phyloP scores from a whole-genome alignment of 2,113 vertebrate species.

The Stegostoma tigrinum region DNA sequence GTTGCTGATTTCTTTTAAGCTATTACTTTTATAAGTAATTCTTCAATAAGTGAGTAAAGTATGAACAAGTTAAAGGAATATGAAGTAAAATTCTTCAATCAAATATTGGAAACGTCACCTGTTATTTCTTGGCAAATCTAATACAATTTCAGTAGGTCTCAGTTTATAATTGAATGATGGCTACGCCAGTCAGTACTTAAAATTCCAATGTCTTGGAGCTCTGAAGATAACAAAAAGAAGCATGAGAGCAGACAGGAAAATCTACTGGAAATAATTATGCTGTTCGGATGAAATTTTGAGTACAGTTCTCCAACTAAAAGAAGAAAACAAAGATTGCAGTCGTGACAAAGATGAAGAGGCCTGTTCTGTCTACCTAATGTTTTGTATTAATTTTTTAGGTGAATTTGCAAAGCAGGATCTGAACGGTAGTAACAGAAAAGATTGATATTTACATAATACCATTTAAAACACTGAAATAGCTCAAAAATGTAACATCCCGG shows the following conservation, averaged over 20 bases:
- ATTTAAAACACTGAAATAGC: neutral
- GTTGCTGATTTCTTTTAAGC: neutral
- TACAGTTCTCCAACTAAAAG: neutral
- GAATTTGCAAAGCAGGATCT: neutral
- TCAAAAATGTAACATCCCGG: neutral
- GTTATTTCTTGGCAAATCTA: neutral
- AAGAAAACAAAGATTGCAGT: neutral
- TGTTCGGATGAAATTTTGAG: neutral
- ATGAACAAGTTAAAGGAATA: neutral
- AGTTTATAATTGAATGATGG: slow-evolving; percentile 15
- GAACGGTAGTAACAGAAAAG: neutral
- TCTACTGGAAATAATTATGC: neutral
- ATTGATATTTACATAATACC: neutral
- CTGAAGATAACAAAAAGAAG: neutral
- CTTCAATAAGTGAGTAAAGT: neutral
- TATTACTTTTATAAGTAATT: neutral
- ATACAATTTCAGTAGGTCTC: neutral
- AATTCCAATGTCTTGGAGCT: neutral
- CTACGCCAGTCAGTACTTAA: neutral
- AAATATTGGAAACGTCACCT: slow-evolving; percentile 7
- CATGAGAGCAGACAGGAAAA: neutral
- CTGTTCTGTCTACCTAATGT: neutral
- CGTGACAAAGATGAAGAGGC: neutral
- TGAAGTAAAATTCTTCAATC: neutral
- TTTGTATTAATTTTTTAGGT: neutral